These are phyloP conservation scores for Halocynthia aurantium DNA, from an alignment of 23 tunicate species.

Conservation along the genomic window DNA sequence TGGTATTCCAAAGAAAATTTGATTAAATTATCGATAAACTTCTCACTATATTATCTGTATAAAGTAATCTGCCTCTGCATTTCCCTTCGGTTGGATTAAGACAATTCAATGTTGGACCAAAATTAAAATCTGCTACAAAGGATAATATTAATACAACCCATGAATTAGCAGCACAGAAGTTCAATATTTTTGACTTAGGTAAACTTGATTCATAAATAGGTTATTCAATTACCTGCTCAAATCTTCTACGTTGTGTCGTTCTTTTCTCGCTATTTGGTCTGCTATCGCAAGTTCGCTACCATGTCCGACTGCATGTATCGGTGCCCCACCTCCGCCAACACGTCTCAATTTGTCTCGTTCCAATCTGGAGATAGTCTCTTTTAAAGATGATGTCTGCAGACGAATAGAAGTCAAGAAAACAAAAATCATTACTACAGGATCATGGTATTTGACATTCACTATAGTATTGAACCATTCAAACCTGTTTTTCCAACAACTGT, in stretches of 20 bases:
- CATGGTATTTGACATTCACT: not conserved
- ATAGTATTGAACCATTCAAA: slow-evolving; percentile 3
- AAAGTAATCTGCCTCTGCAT: too few relatives aligned
- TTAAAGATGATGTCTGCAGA: slow-evolving; percentile 2
- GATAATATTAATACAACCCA: too few relatives aligned
- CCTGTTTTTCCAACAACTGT: slow-evolving; percentile 71
- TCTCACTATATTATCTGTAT: too few relatives aligned
- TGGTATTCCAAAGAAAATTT: too few relatives aligned
- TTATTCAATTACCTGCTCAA: slow-evolving; percentile 47
- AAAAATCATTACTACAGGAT: not conserved
- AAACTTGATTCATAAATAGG: not conserved
- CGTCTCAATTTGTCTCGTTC: slow-evolving; percentile 59
- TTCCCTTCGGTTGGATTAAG: too few relatives aligned
- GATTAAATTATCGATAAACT: too few relatives aligned
- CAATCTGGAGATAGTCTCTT: slow-evolving; percentile 48
- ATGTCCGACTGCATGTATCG: slow-evolving; percentile 63
- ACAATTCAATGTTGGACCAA: too few relatives aligned
- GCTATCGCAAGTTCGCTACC: slow-evolving; percentile 35
- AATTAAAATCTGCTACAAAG: too few relatives aligned
- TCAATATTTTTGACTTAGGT: not conserved
- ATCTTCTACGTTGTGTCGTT: slow-evolving; percentile 71
- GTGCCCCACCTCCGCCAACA: slow-evolving; percentile 44
- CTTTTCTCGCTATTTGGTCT: slow-evolving; percentile 41
- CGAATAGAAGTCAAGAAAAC: not conserved
- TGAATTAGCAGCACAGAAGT: not conserved